Evolutionary conservation across 2,797 vertebrate species (phyloP), one percentile per base, ranked within the genome.

Genomic region (Heliangelus exortis): DNA sequence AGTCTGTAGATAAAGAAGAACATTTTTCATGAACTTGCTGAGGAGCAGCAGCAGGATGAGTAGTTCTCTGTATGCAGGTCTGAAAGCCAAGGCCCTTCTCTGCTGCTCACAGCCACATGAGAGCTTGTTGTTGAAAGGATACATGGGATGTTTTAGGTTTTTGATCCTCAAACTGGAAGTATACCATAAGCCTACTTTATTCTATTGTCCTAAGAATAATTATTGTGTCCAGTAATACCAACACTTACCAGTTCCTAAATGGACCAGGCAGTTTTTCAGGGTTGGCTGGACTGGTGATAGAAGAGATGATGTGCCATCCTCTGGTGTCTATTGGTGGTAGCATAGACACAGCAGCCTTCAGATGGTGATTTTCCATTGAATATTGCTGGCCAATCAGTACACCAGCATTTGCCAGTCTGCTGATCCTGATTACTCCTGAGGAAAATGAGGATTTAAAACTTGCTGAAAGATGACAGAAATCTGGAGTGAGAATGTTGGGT

Each of bases 361-460:
- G 54, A 22, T 76, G 17, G 29, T 23, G 68, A 26, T 91, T 91
- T 91, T 43, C 65, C 50, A 15, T 45, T n/a, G n/a, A 31, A 21
- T 59, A 20, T 47, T 57, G 33, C 36, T 87, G 48, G 34, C 33
- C 2, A 3, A 6, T 68, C 76, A 41, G 45, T 28, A 48, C 59
- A 50, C 0, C 51, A 5, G 13, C 0, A 0, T 33, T 84, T 90
- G 58, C 76, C 54, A 65, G 29, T 74, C 80, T 84, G 58, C 84
- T 84, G 81, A 72, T 90, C 36, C 54, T 66, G 62, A 75, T 91
- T 90, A 53, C 63, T 93, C 67, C 63, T 73, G 81, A 94, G 89
- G 65, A 92, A 62, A 77, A 66, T 6, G 39, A 69, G 31, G 57
- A 12, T 85, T 87, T 89, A 83, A 82, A 91, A 57, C 54, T 76